A percentile compares a stretch with the other conserved stretches of the same genome.
Evolutionary conservation across 2,113 vertebrate genomes (phyloP).

Genomic region (Bucco capensis): DNA sequence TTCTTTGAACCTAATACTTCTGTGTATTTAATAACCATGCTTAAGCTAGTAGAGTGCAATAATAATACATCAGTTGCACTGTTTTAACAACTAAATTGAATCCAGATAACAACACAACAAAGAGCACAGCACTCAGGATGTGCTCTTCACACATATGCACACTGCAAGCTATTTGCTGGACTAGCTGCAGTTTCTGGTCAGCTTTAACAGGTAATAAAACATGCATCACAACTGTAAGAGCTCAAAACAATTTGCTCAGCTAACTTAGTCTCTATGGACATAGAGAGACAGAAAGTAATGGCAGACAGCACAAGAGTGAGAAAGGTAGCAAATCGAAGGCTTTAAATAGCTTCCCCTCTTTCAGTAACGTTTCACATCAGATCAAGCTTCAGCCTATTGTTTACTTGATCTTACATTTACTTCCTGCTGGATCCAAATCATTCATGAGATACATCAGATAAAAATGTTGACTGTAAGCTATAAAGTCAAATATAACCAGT

Average conservation of each 20-base stretch:
- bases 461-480: not conserved
- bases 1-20: no score
- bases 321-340: not conserved
- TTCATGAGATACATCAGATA: not conserved
- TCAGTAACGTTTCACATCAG: not conserved
- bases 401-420: not conserved
- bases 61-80: not conserved
- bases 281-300: not conserved
- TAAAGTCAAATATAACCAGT: not conserved
- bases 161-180: not conserved
- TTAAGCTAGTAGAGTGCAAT: not conserved
- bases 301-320: not conserved
- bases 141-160: not conserved
- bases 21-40: not conserved
- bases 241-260: not conserved
- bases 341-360: slow-evolving; percentile 12
- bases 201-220: not conserved
- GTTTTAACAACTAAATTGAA: not conserved
- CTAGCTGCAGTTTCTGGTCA: not conserved
- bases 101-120: not conserved
- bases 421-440: not conserved
- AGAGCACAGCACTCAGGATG: not conserved
- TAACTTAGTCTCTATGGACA: not conserved
- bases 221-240: not conserved
- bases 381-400: not conserved